Evolutionary conservation across 2,888 invertebrate genomes (phyloP).

Genomic region (Cotesia congregata): DNA sequence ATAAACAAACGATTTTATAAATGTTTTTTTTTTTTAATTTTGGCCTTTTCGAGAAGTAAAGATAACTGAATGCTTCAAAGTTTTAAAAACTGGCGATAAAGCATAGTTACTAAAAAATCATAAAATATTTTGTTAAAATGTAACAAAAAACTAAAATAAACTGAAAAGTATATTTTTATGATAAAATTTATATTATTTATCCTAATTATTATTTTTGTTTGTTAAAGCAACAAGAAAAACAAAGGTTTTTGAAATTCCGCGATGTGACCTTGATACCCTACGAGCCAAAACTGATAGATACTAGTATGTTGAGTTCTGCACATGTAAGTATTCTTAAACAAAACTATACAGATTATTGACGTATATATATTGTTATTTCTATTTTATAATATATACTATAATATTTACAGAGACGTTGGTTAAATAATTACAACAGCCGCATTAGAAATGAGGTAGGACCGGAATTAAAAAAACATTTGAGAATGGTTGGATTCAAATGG

Average conservation of each 20-base stretch:
- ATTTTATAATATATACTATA: conserved; percentile 14
- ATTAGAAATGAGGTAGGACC: conserved; percentile 82
- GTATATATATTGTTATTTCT: not conserved
- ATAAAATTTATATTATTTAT: not conserved
- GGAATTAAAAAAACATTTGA: conserved; percentile 79
- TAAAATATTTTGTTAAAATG: too few species aligned
- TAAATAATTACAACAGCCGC: conserved; percentile 83
- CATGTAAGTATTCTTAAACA: conserved; percentile 76
- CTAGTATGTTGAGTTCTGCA: conserved; percentile 80
- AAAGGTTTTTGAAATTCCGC: conserved; percentile 80
- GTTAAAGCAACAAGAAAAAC: conserved; percentile 63
- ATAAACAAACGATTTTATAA: too few species aligned
- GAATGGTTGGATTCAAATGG: conserved; percentile 84
- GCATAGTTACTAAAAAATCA: too few species aligned
- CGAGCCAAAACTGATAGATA: conserved; percentile 87
- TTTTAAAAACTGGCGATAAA: too few species aligned
- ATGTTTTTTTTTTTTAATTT: too few species aligned
- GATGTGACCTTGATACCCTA: conserved; percentile 90
- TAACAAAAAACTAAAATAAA: too few species aligned
- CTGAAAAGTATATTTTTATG: not conserved
- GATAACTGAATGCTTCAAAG: too few species aligned
- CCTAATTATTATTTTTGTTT: conserved; percentile 8
- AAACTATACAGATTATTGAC: conserved; percentile 12
- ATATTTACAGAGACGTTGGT: conserved; percentile 78
- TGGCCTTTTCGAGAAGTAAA: too few species aligned